phyloP scores from a whole-genome alignment of 2,797 vertebrate genomes.

The Cirrhinus mrigala region DNA sequence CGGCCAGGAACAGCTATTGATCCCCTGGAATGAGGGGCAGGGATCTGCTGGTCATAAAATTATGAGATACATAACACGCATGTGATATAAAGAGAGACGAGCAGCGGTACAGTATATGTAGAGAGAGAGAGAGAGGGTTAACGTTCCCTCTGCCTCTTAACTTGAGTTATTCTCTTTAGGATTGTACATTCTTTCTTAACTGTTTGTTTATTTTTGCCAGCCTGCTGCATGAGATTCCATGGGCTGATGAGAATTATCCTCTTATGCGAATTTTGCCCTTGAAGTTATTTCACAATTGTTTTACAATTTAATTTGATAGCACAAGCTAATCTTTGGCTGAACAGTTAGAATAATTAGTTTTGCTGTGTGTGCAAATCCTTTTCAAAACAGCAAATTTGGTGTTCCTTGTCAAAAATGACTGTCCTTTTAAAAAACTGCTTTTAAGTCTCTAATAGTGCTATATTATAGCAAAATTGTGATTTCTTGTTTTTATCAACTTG shows the following conservation, averaged over 20 bases:
- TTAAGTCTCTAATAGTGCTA: too few relatives aligned
- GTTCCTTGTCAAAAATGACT: neutral
- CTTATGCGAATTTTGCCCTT: neutral
- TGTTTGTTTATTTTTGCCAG: conserved; percentile 32
- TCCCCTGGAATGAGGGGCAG: conserved; percentile 19
- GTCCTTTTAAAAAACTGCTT: too few relatives aligned
- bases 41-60: conserved; percentile 29
- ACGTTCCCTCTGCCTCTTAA: neutral
- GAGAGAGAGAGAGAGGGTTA: neutral
- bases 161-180: neutral
- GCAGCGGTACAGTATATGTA: neutral
- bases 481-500: too few relatives aligned
- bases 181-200: conserved; percentile 12
- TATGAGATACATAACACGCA: neutral
- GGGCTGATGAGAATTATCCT: neutral
- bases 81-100: neutral
- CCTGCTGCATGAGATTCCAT: neutral
- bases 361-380: neutral
- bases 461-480: too few relatives aligned
- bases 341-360: neutral
- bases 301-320: neutral
- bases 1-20: conserved; percentile 16
- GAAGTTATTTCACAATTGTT: neutral
- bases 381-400: neutral
- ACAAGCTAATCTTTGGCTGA: neutral